Percentiles rank a stretch among this genome's conserved stretches.
phyloP scores from a whole-genome alignment of 2,888 invertebrate genomes.

The Spisula solida region DNA sequence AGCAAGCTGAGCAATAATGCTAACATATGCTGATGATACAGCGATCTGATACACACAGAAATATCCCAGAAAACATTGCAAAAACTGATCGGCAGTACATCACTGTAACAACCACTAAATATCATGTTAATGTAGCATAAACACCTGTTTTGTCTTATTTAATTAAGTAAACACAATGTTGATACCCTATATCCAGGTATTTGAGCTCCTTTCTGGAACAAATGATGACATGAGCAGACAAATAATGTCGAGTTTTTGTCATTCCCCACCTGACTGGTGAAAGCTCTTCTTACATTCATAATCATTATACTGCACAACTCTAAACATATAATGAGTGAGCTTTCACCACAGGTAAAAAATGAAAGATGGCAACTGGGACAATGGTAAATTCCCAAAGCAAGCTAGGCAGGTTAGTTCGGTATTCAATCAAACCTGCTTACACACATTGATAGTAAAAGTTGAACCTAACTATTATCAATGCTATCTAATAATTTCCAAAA shows the following conservation, averaged over 20 bases:
- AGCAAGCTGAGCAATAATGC: background rate
- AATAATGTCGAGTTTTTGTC: background rate
- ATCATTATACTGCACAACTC: background rate
- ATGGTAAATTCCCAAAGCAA: background rate
- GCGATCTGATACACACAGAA: background rate
- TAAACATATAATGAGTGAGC: background rate
- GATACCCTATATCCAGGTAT: background rate
- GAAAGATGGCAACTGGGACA: background rate
- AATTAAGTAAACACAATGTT: constrained; percentile 34
- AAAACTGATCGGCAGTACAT: background rate
- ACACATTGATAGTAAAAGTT: too few species aligned
- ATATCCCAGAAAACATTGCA: background rate
- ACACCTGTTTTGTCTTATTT: constrained; percentile 48
- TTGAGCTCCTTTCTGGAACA: background rate
- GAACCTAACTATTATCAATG: too few species aligned
- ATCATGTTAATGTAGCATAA: constrained; percentile 41
- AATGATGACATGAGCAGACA: constrained; percentile 17
- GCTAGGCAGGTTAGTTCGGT: too few species aligned
- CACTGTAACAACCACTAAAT: background rate
- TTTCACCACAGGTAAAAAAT: background rate
- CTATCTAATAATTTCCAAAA: too few species aligned
- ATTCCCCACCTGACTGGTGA: background rate
- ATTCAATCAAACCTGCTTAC: too few species aligned
- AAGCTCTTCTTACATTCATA: background rate
- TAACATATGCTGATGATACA: background rate